Evolutionary conservation across 2,113 vertebrate genomes (phyloP), one percentile per base, ranked within the genome.

Genomic region (Lates calcarifer): DNA sequence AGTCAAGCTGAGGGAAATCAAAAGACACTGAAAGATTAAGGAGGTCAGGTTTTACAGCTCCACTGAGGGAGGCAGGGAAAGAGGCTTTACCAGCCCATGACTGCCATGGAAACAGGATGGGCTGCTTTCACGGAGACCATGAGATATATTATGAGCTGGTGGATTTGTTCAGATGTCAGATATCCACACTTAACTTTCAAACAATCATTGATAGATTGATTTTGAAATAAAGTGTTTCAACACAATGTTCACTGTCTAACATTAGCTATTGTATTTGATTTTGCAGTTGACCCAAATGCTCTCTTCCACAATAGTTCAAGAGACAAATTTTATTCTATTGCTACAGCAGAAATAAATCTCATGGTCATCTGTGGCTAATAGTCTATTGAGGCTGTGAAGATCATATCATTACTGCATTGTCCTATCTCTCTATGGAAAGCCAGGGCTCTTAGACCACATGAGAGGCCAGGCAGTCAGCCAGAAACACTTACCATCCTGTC

Each of bases 1-100:
- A 81, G 89, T 90, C 89, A 80, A 74, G 87, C 87, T 87, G 86
- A 91, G 88, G 67, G 75, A 86, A 87, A 90, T 90, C 86, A 85
- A 83, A 81, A 87, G 88, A 81, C 74, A 33, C 82, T 82, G 87
- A 87, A 85, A 91, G 84, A 93, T 88, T 91, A 90, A 92, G 78
- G 85, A 91, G 90, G 83, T 90, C 78, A 87, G 84, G 73, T 79
- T 89, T 90, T 86, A 83, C 73, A 85, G 83, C 77, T 74, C 63
- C 45, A 47, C 56, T 20, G 68, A 51, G 61, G 80, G 51, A 85
- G 47, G 65, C 28, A 57, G 74, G 24, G 57, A 76, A 43, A 69
- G 83, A 85, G 68, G 60, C 81, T 85, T 74, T 13, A 72, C 24
- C 73, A 68, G 77, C 67, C 79, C 84, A 69, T 49, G 61, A 83